These are phyloP conservation scores for Ichneumoninae sp. DNA, from an alignment of 2,888 invertebrate species.

Conservation along the genomic window DNA sequence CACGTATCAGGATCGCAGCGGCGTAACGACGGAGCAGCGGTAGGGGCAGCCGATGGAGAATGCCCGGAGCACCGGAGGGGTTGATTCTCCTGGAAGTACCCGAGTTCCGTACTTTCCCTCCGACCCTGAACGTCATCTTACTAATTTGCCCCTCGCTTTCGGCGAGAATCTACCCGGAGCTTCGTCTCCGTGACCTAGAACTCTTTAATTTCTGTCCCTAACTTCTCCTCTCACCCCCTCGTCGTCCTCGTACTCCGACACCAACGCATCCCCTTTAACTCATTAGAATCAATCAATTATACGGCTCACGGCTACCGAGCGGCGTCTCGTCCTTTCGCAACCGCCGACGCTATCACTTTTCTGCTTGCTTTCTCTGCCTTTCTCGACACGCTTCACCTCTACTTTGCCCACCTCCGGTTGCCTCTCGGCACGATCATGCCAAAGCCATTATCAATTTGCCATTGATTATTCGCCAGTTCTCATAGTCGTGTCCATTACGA, in stretches of 20 bases:
- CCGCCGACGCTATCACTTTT: conserved; percentile 50
- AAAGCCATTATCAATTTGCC: conserved; percentile 32
- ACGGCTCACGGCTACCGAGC: conserved; percentile 68
- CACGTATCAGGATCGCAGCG: background rate
- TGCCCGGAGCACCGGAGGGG: conserved; percentile 39
- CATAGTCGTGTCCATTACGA: conserved; percentile 46
- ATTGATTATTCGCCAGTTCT: background rate
- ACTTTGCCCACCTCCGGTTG: conserved; percentile 21
- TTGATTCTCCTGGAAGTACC: conserved; percentile 72
- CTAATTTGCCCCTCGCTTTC: conserved; percentile 29
- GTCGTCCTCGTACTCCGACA: conserved; percentile 61
- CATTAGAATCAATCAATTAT: conserved; percentile 83
- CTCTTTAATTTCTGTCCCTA: conserved; percentile 80
- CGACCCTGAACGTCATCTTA: conserved; percentile 64
- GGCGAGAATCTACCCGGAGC: conserved; percentile 67
- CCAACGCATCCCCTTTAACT: conserved; percentile 81
- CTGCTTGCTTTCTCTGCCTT: conserved; percentile 55
- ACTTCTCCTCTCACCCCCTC: conserved; percentile 21
- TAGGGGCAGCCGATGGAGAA: conserved; percentile 31
- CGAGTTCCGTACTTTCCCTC: conserved; percentile 79
- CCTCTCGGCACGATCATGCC: conserved; percentile 47
- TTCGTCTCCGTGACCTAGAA: conserved; percentile 80
- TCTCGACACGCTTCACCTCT: conserved; percentile 39
- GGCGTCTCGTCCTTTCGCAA: conserved; percentile 51
- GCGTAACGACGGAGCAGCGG: conserved; percentile 35